A percentile compares a stretch with the other conserved stretches of the same genome.
Evolutionary conservation across 2,797 vertebrate species (phyloP).

Genomic region (Miichthys miiuy): DNA sequence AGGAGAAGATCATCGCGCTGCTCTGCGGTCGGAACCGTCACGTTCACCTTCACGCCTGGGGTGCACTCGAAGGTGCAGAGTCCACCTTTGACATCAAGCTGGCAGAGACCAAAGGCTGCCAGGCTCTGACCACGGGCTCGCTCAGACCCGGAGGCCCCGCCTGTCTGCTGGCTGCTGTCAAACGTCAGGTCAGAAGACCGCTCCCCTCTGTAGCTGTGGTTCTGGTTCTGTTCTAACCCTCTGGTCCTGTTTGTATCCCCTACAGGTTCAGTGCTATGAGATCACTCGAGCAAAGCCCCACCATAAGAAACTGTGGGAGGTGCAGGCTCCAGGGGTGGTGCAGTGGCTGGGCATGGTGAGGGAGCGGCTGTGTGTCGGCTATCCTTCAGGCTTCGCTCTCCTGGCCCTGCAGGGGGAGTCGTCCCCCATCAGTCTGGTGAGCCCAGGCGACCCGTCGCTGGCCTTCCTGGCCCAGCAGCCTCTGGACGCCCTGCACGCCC

Average conservation of each 20-base stretch:
- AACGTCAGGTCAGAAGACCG: conserved; percentile 80
- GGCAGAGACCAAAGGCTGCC: conserved; percentile 95
- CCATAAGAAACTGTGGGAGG: conserved; percentile 90
- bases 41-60: conserved; percentile 93
- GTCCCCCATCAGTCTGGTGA: conserved; percentile 93
- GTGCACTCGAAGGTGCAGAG: conserved; percentile 92
- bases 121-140: conserved; percentile 88
- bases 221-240: neutral
- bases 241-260: neutral
- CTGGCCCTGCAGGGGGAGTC: conserved; percentile 95
- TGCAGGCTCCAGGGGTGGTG: conserved; percentile 90
- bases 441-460: conserved; percentile 92
- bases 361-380: conserved; percentile 94
- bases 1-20: conserved; percentile 91
- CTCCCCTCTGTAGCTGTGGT: neutral
- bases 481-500: conserved; percentile 94
- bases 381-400: conserved; percentile 95
- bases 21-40: conserved; percentile 94
- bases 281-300: conserved; percentile 90
- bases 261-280: conserved; percentile 93
- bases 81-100: conserved; percentile 91
- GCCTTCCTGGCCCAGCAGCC: conserved; percentile 93
- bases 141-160: conserved; percentile 87
- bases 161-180: conserved; percentile 92
- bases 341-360: conserved; percentile 95